phyloP scores from a whole-genome alignment of 2,888 invertebrate species.

The Hemithea aestivaria region DNA sequence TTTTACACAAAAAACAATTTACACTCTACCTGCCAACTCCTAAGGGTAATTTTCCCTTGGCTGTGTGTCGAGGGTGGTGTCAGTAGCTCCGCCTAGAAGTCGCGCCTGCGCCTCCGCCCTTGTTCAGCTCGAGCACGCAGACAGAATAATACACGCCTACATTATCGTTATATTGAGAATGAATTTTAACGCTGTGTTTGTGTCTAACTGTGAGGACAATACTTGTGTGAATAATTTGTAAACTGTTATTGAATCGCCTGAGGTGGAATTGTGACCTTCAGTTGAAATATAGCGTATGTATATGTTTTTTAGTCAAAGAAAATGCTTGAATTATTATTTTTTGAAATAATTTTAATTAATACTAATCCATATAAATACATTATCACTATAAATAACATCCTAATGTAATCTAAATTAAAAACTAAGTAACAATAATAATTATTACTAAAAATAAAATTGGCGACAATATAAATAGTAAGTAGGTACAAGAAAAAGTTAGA shows the following conservation, averaged over 20 bases:
- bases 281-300: too few species aligned
- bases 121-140: conserved; percentile 39
- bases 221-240: conserved; percentile 19
- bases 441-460: conserved; percentile 7
- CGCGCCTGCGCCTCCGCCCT: conserved; percentile 69
- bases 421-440: conserved; percentile 10
- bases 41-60: conserved; percentile 15
- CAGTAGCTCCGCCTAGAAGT: conserved; percentile 52
- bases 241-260: not conserved
- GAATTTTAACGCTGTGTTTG: conserved; percentile 66
- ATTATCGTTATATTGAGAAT: conserved; percentile 72
- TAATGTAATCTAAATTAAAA: conserved; percentile 19
- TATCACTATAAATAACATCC: conserved; percentile 5
- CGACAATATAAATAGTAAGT: conserved; percentile 2
- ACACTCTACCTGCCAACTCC: conserved; percentile 14
- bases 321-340: conserved; percentile 2
- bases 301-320: too few species aligned
- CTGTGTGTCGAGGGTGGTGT: conserved; percentile 43
- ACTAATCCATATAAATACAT: conserved; percentile 7
- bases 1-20: conserved; percentile 3
- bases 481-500: not conserved
- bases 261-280: conserved; percentile 16
- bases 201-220: conserved; percentile 36
- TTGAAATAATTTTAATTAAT: conserved; percentile 4
- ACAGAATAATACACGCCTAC: conserved; percentile 70